Percentiles rank a stretch among this genome's conserved stretches.
These are phyloP conservation scores for Cossypha caffra DNA, from an alignment of 2,797 vertebrate species.

Conservation along the genomic window DNA sequence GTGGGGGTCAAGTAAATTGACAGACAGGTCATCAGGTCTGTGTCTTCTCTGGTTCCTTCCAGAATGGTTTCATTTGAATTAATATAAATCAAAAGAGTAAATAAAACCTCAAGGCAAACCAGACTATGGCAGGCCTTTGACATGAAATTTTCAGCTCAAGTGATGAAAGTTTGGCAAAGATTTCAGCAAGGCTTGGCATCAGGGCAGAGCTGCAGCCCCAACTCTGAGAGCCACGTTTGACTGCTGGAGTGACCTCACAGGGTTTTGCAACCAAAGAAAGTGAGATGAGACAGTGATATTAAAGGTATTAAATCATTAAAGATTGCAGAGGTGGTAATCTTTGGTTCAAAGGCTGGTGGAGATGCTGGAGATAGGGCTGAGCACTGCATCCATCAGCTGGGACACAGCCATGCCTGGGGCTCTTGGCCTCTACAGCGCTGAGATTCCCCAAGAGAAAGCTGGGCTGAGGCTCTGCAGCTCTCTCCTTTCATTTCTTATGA, in stretches of 20 bases:
- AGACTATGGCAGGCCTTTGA: not conserved
- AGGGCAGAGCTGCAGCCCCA: not conserved
- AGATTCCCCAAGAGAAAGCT: not conserved
- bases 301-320: constrained; percentile 46
- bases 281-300: constrained; percentile 51
- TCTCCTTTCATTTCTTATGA: not conserved
- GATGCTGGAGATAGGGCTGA: constrained; percentile 10
- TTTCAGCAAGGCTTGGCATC: not conserved
- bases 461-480: not conserved
- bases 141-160: not conserved
- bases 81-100: not conserved
- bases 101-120: not conserved
- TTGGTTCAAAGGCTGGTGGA: constrained; percentile 32
- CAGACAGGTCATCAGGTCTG: not conserved
- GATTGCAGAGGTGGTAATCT: not conserved
- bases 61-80: not conserved
- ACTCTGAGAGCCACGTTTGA: not conserved
- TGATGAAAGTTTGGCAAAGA: not conserved
- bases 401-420: not conserved
- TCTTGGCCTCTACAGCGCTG: not conserved
- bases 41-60: not conserved
- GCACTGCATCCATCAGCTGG: not conserved
- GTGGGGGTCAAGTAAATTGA: not conserved
- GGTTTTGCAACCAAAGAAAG: constrained; percentile 51
- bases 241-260: constrained; percentile 17